Base-by-base conservation (phyloP, 1,140 invertebrate species). In the Aricia agestis region DNA sequence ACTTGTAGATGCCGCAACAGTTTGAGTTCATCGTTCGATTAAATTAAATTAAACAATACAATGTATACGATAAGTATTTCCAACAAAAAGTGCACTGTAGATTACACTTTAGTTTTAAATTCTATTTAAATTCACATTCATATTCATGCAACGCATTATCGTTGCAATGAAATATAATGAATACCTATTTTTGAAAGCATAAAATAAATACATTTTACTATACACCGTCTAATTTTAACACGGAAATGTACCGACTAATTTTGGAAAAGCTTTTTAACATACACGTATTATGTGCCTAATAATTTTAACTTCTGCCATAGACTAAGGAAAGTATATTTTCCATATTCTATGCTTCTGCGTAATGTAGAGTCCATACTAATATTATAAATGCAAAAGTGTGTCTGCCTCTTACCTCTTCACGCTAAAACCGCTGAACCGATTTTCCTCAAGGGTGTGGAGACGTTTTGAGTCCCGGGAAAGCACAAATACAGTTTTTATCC, bases 41-140 rank as follows among this genome's bases (percentile, higher is more conserved):
- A 61, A 69, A 69, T 69, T 69, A 18, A 61, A 61, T 69, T 69
- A 61, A 69, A 59, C 31, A 69, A 69, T 69, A 69, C 18, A 70
- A 76, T 74, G 66, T 77, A 76, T 75, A 78, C 78, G 72, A 78
- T 66, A 78, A 74, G 75, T 78, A 78, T 10, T 63, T 63, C 1
- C 15, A 25, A 67, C 69, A 73, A 9, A 63, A 63, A 63, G 59
- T 63, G 5, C 18, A 19, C 25, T 63, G 31, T 63, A 63, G 59
- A 25, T 63, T 63, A 25, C 59, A 19, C 13, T 11, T 52, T 52
- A 15, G 45, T 52, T 15, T 52, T 52, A 52, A 52, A 52, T 15
- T 52, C 45, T 52, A 52, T 52, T 52, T 52, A 52, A 52, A 52
- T 52, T 11, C 45, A 52, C 45, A 52, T 52, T 36, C 36, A 36